Evolutionary conservation across 2,888 invertebrate genomes (phyloP).

Genomic region (Proisotoma minuta): DNA sequence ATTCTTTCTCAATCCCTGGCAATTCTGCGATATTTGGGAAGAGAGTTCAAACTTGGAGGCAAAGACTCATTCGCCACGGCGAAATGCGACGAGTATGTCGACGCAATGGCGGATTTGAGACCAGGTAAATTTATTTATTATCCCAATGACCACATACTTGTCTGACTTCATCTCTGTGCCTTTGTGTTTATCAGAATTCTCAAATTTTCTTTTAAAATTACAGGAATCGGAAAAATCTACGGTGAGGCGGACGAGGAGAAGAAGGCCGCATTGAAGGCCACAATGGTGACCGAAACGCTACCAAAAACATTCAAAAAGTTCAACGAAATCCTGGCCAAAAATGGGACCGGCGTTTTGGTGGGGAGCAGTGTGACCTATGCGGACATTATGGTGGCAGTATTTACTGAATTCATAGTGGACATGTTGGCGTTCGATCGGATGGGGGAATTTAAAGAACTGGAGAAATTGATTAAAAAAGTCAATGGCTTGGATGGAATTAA

Average conservation of each 20-base stretch:
- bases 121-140: constrained; percentile 12
- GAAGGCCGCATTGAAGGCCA: background rate
- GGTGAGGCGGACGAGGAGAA: constrained; percentile 15
- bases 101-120: constrained; percentile 22
- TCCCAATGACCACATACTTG: background rate
- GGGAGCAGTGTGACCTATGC: constrained; percentile 20
- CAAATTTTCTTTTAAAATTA: background rate
- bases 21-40: constrained; percentile 21
- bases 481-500: constrained; percentile 20
- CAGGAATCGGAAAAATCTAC: constrained; percentile 22
- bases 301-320: constrained; percentile 13
- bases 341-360: constrained; percentile 19
- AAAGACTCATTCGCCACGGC: constrained; percentile 15
- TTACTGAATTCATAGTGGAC: background rate
- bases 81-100: constrained; percentile 27
- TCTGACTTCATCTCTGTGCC: background rate
- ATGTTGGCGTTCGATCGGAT: background rate
- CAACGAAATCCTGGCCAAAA: constrained; percentile 13
- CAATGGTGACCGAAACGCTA: background rate
- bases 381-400: constrained; percentile 21
- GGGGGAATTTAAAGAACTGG: background rate
- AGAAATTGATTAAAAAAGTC: constrained; percentile 1
- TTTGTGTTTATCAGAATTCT: background rate
- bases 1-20: constrained; percentile 24
- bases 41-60: constrained; percentile 12